phyloP scores from a whole-genome alignment of 2,797 vertebrate genomes.

The Ctenochaetus hawaiiensis region DNA sequence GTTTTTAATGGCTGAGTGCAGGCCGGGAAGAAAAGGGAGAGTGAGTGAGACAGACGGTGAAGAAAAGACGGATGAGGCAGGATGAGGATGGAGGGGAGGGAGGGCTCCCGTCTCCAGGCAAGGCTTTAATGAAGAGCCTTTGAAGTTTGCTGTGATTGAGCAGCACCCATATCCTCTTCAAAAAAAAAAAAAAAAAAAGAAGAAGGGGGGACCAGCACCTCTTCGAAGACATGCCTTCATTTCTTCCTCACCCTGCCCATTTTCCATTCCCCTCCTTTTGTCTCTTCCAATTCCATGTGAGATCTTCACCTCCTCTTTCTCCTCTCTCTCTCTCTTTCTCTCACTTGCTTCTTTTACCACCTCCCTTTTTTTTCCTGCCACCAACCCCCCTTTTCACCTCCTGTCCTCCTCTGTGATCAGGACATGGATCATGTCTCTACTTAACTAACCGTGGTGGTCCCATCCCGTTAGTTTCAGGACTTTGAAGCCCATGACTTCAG shows the following conservation, averaged over 20 bases:
- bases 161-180: constrained; percentile 67
- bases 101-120: constrained; percentile 63
- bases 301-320: constrained; percentile 38
- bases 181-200: constrained; percentile 26
- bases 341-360: no score
- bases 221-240: constrained; percentile 44
- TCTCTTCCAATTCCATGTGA: constrained; percentile 48
- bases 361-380: no score
- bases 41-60: constrained; percentile 49
- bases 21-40: constrained; percentile 34
- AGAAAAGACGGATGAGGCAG: constrained; percentile 57
- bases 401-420: constrained; percentile 69
- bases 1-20: constrained; percentile 58
- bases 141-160: constrained; percentile 79
- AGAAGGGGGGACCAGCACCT: constrained; percentile 36
- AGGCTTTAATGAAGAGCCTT: constrained; percentile 80
- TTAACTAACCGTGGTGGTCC: constrained; percentile 72
- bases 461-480: constrained; percentile 53
- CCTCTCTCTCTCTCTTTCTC: constrained; percentile 1
- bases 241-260: constrained; percentile 27
- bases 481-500: constrained; percentile 54
- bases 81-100: constrained; percentile 25
- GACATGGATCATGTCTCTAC: constrained; percentile 71
- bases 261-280: constrained; percentile 51
- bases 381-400: constrained; percentile 2